These are phyloP conservation scores for Ciconia maguari DNA, from an alignment of 2,113 vertebrate species.

Conservation along the genomic window DNA sequence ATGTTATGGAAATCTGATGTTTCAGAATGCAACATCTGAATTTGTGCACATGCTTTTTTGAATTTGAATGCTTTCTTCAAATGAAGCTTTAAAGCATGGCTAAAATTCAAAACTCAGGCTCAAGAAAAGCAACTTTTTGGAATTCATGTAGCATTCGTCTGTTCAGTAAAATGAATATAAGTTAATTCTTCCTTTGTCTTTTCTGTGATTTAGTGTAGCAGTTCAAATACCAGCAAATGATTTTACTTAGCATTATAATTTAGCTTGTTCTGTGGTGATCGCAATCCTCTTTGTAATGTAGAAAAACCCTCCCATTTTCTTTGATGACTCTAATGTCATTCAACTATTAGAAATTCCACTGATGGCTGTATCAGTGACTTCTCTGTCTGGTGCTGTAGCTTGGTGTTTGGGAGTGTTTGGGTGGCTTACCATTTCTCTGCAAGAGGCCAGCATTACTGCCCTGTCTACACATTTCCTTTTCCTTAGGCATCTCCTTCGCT, in stretches of 20 bases:
- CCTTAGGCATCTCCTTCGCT: background rate
- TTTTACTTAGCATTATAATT: slow-evolving; percentile 17
- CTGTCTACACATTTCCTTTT: background rate
- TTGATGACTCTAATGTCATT: background rate
- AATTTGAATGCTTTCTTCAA: background rate
- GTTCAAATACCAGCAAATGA: background rate
- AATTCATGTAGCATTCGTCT: background rate
- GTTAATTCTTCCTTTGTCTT: slow-evolving; percentile 28
- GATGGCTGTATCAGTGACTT: background rate
- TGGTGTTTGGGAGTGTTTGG: background rate
- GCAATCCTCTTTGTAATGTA: background rate
- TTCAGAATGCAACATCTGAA: slow-evolving; percentile 9
- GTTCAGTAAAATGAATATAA: background rate
- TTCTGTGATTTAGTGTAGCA: background rate
- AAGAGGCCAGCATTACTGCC: background rate
- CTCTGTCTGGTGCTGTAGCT: background rate
- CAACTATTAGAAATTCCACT: background rate
- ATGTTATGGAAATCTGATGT: background rate
- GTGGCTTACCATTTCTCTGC: background rate
- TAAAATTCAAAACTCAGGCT: slow-evolving; percentile 5
- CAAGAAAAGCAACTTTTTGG: background rate
- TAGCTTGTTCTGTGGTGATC: background rate
- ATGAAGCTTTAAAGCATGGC: background rate
- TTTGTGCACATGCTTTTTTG: background rate
- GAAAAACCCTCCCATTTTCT: background rate